Base-by-base conservation (phyloP, 2,797 vertebrate genomes). In the Morus bassanus region DNA sequence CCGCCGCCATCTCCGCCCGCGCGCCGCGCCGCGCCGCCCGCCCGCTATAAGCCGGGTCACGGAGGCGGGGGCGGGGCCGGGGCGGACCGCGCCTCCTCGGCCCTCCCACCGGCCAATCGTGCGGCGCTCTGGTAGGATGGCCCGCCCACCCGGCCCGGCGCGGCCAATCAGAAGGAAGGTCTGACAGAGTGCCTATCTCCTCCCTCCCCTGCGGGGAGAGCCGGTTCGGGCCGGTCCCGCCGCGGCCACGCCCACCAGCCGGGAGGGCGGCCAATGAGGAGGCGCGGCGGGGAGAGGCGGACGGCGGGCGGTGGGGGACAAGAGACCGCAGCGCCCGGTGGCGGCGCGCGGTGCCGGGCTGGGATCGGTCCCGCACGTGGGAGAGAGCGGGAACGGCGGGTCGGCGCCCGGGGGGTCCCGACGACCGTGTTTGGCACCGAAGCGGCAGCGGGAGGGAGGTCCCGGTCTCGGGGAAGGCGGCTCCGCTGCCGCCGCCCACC, bases 101-200 rank as follows among this genome's bases (percentile, higher is more conserved):
- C 7, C 5, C 6, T 7, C 4, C 5, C 3, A 0, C 0, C 4
- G 1, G 1, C 92, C 92, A 94, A 87, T 94, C 30, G 39, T 1
- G 4, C 3, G 2, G 12, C 28, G 11, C 7, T 6, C 8, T 10
- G 5, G 1, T 4, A 2, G 6, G 3, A 0, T 10, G 16, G 6
- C 50, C 16, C 89, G 41, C 94, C 89, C 56, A 10, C 0, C 4
- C 2, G 0, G 0, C 11, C 1, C 8, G 2, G 5, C 0, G 0
- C 2, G 6, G 0, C 94, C 89, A 95, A 90, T 94, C 74, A 69
- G 54, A 27, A 10, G 1, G 19, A 11, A 33, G 25, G 11, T 3
- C 5, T 9, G 18, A 1, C 28, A 0, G 9, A 17, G 68, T 4
- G 41, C 33, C 16, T 3, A 15, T 11, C 43, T 6, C n/a, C 33